These are phyloP conservation scores for Turritopsis rubra DNA, from an alignment of 30 jellyfish, hydroid and myxozoan genomes.

Conservation along the genomic window DNA sequence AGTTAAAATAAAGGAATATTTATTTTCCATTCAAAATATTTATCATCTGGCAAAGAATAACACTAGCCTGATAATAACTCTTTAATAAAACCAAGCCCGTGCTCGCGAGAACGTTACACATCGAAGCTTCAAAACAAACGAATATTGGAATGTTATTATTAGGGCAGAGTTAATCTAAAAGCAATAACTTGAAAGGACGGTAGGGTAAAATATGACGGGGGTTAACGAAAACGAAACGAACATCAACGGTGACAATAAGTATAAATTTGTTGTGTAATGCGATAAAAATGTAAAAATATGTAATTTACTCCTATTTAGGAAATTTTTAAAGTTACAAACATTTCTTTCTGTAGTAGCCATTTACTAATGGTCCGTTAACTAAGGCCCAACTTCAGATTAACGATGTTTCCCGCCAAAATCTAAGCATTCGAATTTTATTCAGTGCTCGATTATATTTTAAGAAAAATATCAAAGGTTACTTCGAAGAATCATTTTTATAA, in stretches of 20 bases:
- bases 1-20: background rate
- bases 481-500: too few species aligned
- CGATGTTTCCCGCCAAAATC: constrained; percentile 1
- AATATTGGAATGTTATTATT: background rate
- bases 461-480: background rate
- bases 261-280: background rate
- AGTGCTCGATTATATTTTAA: background rate
- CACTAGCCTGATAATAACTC: background rate
- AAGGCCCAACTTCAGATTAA: background rate
- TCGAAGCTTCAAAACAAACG: background rate
- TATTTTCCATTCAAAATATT: background rate
- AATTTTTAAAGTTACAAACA: too few species aligned
- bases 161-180: too few species aligned
- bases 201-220: background rate
- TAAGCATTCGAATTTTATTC: background rate
- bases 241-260: background rate
- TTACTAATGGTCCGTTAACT: background rate
- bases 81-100: background rate
- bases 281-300: background rate
- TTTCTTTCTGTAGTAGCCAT: too few species aligned
- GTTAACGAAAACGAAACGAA: background rate
- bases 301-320: background rate
- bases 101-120: background rate
- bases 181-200: background rate
- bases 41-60: background rate